phyloP scores from a whole-genome alignment of 2,888 invertebrate genomes.

The Helicoverpa assulta region DNA sequence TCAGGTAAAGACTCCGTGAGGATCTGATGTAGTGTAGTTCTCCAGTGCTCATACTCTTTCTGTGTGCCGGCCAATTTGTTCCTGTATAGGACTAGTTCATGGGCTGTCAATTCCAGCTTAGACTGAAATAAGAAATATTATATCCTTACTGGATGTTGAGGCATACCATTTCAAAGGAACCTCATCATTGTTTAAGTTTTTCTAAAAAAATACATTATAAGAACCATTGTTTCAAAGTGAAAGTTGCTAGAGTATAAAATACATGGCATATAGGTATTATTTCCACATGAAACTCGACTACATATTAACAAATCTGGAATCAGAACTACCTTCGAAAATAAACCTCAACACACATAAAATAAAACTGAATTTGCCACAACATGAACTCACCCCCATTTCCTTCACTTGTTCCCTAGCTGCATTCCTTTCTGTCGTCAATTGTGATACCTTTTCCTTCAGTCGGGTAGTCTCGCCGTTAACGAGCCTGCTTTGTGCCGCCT shows the following conservation, averaged over 20 bases:
- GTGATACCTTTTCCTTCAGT: slow-evolving; percentile 84
- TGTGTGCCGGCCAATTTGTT: slow-evolving; percentile 76
- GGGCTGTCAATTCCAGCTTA: slow-evolving; percentile 85
- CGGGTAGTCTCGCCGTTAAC: slow-evolving; percentile 78
- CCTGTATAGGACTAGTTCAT: slow-evolving; percentile 82
- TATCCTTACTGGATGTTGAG: not conserved
- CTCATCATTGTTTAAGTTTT: too few relatives aligned
- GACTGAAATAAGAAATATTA: slow-evolving; percentile 73
- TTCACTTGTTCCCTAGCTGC: slow-evolving; percentile 88
- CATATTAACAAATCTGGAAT: too few relatives aligned
- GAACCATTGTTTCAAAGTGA: too few relatives aligned
- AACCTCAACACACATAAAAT: not conserved
- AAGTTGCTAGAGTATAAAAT: too few relatives aligned
- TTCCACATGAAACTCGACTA: too few relatives aligned
- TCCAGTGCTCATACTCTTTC: slow-evolving; percentile 84
- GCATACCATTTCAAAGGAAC: too few relatives aligned
- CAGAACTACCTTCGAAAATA: too few relatives aligned
- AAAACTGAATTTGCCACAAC: not conserved
- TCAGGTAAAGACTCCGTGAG: slow-evolving; percentile 81
- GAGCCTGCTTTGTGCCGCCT: slow-evolving; percentile 90
- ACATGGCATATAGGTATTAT: too few relatives aligned
- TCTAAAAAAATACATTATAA: too few relatives aligned
- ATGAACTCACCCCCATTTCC: slow-evolving; percentile 82
- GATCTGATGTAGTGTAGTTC: slow-evolving; percentile 81
- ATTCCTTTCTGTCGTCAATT: slow-evolving; percentile 86